phyloP scores from a whole-genome alignment of 2,888 invertebrate genomes.

The Plebejus anna region DNA sequence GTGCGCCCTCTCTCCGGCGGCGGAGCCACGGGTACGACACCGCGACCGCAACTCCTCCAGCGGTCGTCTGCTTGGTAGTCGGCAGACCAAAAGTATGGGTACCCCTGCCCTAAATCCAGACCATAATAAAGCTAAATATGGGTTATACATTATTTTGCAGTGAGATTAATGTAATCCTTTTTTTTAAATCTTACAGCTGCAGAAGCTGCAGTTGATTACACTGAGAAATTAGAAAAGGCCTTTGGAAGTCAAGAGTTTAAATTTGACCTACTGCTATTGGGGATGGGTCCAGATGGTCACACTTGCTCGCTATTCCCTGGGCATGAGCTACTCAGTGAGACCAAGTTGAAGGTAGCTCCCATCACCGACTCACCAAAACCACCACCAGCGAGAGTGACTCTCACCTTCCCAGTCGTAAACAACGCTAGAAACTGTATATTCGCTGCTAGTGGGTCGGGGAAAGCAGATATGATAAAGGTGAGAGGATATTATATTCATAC shows the following conservation, averaged over 20 bases:
- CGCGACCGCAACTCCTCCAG: too few species aligned
- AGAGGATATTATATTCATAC: slow-evolving; percentile 36
- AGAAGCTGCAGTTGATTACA: slow-evolving; percentile 88
- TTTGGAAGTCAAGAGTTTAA: slow-evolving; percentile 77
- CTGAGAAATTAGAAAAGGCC: slow-evolving; percentile 81
- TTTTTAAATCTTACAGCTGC: slow-evolving; percentile 76
- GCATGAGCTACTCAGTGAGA: slow-evolving; percentile 84
- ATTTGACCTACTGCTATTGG: slow-evolving; percentile 94
- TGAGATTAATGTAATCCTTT: neutral
- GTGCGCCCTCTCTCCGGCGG: too few species aligned
- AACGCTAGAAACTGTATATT: slow-evolving; percentile 91
- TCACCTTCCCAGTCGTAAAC: slow-evolving; percentile 95
- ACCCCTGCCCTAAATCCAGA: too few species aligned
- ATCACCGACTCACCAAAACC: slow-evolving; percentile 98
- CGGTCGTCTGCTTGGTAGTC: too few species aligned
- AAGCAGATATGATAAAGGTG: slow-evolving; percentile 94
- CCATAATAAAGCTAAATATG: too few species aligned
- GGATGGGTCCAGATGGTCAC: slow-evolving; percentile 99
- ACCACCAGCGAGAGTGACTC: slow-evolving; percentile 92
- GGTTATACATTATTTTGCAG: too few species aligned
- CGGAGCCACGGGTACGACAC: too few species aligned
- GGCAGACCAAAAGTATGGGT: too few species aligned
- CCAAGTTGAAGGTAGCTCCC: slow-evolving; percentile 85
- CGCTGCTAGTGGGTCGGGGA: slow-evolving; percentile 89
- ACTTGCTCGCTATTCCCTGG: slow-evolving; percentile 98